Evolutionary conservation across 2,113 vertebrate species (phyloP).

Genomic region (Paracanthobrama guichenoti): DNA sequence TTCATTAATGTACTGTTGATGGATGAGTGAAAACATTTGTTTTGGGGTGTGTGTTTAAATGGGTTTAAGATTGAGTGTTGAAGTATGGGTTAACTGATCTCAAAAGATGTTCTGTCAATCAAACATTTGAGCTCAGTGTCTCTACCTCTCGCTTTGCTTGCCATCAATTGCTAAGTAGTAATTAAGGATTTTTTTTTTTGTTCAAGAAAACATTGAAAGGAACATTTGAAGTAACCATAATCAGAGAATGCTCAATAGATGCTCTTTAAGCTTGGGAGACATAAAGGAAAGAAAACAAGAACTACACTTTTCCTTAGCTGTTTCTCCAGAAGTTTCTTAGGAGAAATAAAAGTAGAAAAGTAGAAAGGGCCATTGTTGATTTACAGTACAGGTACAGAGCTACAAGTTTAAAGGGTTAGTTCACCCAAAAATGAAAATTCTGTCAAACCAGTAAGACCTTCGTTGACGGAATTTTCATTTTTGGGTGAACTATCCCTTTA

Average conservation of each 20-base stretch:
- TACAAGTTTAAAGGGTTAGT: too few species aligned
- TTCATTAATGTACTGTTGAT: background rate
- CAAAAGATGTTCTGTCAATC: slow-evolving; percentile 64
- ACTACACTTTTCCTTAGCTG: background rate
- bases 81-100: too few species aligned
- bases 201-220: slow-evolving; percentile 72
- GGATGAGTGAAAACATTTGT: background rate
- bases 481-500: too few species aligned
- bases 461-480: too few species aligned
- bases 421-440: too few species aligned
- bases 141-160: slow-evolving; percentile 74
- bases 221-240: background rate
- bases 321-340: too few species aligned
- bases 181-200: slow-evolving; percentile 75
- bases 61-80: too few species aligned
- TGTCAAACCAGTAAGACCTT: too few species aligned
- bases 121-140: slow-evolving; percentile 75
- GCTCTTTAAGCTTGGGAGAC: background rate
- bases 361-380: too few species aligned
- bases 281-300: background rate
- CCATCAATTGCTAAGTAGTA: slow-evolving; percentile 75
- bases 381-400: too few species aligned
- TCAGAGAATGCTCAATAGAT: background rate
- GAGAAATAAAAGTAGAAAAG: too few species aligned
- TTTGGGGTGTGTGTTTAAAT: slow-evolving; percentile 1